Evolutionary conservation across 2,113 vertebrate genomes (phyloP).

Genomic region (Dicrurus megarhynchus): DNA sequence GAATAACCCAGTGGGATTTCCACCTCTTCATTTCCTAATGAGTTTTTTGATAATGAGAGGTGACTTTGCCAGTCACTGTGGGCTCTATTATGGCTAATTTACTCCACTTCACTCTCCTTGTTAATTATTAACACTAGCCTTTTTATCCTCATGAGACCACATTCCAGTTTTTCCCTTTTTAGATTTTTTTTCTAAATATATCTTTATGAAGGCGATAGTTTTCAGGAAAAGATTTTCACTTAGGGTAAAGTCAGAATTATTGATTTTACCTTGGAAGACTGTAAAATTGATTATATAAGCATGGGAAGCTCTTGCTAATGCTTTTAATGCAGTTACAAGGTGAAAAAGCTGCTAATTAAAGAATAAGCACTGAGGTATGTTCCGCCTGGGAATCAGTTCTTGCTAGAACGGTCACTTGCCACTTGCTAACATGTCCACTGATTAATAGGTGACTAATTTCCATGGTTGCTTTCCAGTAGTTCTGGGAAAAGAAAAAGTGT

Average conservation of each 20-base stretch:
- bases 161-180: constrained; percentile 73
- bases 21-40: constrained; percentile 86
- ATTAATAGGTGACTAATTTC: constrained; percentile 67
- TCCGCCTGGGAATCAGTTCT: constrained; percentile 69
- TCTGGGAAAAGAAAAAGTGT: constrained; percentile 3
- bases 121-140: constrained; percentile 97
- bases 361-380: constrained; percentile 59
- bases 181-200: constrained; percentile 52
- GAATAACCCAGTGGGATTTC: constrained; percentile 82
- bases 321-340: constrained; percentile 67
- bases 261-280: constrained; percentile 62
- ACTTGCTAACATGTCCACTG: constrained; percentile 68
- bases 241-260: constrained; percentile 47
- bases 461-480: constrained; percentile 49
- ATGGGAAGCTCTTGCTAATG: constrained; percentile 31
- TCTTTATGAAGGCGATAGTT: constrained; percentile 64
- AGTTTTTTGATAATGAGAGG: constrained; percentile 86
- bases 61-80: constrained; percentile 85
- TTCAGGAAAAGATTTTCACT: constrained; percentile 67
- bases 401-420: constrained; percentile 73
- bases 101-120: constrained; percentile 84
- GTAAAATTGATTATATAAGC: constrained; percentile 64
- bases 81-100: constrained; percentile 97
- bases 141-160: constrained; percentile 87
- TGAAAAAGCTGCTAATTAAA: constrained; percentile 77